phyloP scores from a whole-genome alignment of 2,888 invertebrate genomes.

The Melanotus villosus region DNA sequence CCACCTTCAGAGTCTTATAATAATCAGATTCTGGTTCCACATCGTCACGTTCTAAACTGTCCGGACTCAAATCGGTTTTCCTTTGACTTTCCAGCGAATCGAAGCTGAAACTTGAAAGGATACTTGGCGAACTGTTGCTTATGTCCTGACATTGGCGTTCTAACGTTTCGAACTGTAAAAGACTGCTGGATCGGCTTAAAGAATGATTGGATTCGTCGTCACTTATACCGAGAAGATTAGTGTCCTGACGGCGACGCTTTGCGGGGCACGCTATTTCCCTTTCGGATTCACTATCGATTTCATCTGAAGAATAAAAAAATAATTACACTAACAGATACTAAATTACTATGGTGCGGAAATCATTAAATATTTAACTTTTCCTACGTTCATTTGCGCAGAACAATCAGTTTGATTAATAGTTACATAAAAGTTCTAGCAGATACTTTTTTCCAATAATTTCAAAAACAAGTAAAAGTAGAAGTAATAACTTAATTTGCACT shows the following conservation, averaged over 20 bases:
- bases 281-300: slow-evolving; percentile 79
- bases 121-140: slow-evolving; percentile 68
- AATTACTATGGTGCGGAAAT: not conserved
- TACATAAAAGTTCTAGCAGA: no score
- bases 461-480: no score
- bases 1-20: slow-evolving; percentile 62
- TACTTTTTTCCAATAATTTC: no score
- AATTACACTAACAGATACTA: not conserved
- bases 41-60: slow-evolving; percentile 69
- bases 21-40: slow-evolving; percentile 62
- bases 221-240: slow-evolving; percentile 52
- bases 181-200: slow-evolving; percentile 83
- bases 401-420: no score
- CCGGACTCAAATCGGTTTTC: slow-evolving; percentile 67
- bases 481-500: no score
- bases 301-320: slow-evolving; percentile 64
- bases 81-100: slow-evolving; percentile 70
- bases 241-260: slow-evolving; percentile 78
- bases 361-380: no score
- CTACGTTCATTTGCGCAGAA: no score
- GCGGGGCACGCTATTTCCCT: slow-evolving; percentile 83
- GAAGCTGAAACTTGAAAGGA: slow-evolving; percentile 70
- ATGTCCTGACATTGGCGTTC: slow-evolving; percentile 78
- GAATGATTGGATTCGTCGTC: slow-evolving; percentile 71
- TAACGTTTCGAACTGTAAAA: slow-evolving; percentile 88